Conservation (phyloP, 2,888 invertebrate species). For the Drosophila falleni region DNA sequence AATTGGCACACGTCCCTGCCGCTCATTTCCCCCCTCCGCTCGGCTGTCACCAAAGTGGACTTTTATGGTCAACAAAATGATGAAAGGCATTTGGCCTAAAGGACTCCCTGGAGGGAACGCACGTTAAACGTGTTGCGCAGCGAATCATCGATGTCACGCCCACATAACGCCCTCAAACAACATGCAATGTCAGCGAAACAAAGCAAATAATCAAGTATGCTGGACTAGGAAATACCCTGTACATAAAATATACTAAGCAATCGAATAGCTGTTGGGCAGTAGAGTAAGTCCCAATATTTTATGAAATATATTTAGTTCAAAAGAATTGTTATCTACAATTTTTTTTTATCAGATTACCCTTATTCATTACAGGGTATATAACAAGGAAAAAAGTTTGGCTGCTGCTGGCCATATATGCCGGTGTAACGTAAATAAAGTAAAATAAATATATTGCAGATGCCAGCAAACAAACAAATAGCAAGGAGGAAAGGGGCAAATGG, state of each 20-base stretch:
- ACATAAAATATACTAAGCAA: too few species aligned
- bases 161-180: conserved; percentile 14
- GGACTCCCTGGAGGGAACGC: conserved; percentile 12
- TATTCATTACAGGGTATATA: conserved; percentile 22
- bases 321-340: not conserved
- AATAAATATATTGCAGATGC: conserved; percentile 76
- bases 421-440: conserved; percentile 66
- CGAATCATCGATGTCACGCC: conserved; percentile 37
- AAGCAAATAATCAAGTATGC: not conserved
- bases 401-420: conserved; percentile 49
- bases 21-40: not conserved
- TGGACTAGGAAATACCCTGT: not conserved
- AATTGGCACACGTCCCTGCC: not conserved
- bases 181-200: conserved; percentile 41
- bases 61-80: conserved; percentile 31
- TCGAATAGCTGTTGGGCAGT: too few species aligned
- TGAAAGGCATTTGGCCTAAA: conserved; percentile 34
- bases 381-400: conserved; percentile 1
- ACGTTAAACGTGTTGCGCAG: conserved; percentile 39
- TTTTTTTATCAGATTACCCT: not conserved
- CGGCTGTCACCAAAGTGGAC: conserved; percentile 1
- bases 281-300: too few species aligned
- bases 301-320: not conserved
- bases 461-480: conserved; percentile 57
- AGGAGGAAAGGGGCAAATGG: not conserved